Base-by-base conservation (phyloP, 2,888 invertebrate species). In the Pyrochroa serraticornis region DNA sequence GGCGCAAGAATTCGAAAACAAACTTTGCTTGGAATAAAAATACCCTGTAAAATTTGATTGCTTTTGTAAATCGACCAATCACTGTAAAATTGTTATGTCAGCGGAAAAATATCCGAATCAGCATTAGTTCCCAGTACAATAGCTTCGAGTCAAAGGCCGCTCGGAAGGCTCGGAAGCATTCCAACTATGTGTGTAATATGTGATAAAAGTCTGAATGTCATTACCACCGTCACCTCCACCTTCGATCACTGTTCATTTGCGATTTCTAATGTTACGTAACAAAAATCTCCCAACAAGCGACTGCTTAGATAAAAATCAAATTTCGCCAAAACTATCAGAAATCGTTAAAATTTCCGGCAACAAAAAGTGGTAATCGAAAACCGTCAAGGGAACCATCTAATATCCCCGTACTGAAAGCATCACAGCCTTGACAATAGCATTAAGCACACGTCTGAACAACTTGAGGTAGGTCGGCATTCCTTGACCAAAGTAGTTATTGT, bases 381-480 rank as follows among this genome's bases (percentile, higher is more conserved):
- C 22, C 22, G 22, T 22, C 22, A 22, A 22, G 22, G 5, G 22
- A 22, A 22, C 22, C 5, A 22, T 22, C 5, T 22, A 5, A 22
- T 22, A 22, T 22, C 22, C 22, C 22, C 22, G 22, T 22, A 5
- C 22, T 5, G 43, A 51, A 44, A 47, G 41, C 58, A 52, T 53
- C 48, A 37, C 53, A 60, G 43, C 60, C 60, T 60, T 60, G 60
- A 43, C 60, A 56, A 47, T 60, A 55, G 32, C 49, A 55, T 54
- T 55, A 58, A 58, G 38, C 73, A 72, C 72, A 71, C 70, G 73
- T 68, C 62, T 67, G 12, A 50, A 47, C 60, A 53, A 51, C 62
- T 71, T 74, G 70, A 70, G 74, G 70, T 74, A 75, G 75, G 75
- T 74, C 74, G 68, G 71, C 74, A 75, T 75, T 76, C 75, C 73